These are phyloP conservation scores for Brachyhypopomus gauderio DNA, from an alignment of 2,113 vertebrate species.

Conservation along the genomic window DNA sequence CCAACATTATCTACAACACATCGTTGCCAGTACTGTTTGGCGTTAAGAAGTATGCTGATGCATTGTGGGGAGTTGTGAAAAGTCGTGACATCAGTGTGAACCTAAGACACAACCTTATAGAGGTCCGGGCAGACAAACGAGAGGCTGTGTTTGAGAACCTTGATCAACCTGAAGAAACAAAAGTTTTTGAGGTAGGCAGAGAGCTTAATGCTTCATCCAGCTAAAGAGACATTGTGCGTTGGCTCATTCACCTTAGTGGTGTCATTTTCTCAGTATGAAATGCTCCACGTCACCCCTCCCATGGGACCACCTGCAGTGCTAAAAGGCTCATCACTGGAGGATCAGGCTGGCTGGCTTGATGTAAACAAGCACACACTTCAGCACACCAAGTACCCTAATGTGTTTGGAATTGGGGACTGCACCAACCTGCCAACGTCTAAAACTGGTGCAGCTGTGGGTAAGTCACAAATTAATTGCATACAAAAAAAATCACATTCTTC, in stretches of 20 bases:
- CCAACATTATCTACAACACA: constrained; percentile 92
- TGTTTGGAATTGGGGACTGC: constrained; percentile 97
- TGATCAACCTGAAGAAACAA: constrained; percentile 86
- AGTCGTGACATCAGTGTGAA: constrained; percentile 83
- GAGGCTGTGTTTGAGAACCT: constrained; percentile 95
- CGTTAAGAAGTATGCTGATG: constrained; percentile 92
- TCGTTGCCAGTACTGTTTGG: constrained; percentile 88
- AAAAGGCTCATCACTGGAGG: constrained; percentile 78
- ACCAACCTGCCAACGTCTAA: constrained; percentile 92
- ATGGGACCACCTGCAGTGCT: constrained; percentile 88
- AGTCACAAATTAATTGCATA: constrained; percentile 33
- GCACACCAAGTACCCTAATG: constrained; percentile 87
- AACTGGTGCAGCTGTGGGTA: constrained; percentile 91
- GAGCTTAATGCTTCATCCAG: background rate
- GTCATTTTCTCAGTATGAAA: constrained; percentile 82
- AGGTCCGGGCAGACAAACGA: constrained; percentile 88
- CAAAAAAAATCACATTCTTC: no score
- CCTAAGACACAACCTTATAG: constrained; percentile 84
- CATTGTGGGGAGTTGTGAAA: constrained; percentile 84
- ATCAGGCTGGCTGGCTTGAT: constrained; percentile 86
- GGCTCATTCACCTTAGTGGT: background rate
- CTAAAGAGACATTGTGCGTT: background rate
- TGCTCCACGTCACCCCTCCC: constrained; percentile 96
- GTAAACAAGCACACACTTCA: constrained; percentile 88
- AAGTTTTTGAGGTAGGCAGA: constrained; percentile 79